Evolutionary conservation across 2,113 vertebrate species (phyloP).

Genomic region (Uria lomvia): DNA sequence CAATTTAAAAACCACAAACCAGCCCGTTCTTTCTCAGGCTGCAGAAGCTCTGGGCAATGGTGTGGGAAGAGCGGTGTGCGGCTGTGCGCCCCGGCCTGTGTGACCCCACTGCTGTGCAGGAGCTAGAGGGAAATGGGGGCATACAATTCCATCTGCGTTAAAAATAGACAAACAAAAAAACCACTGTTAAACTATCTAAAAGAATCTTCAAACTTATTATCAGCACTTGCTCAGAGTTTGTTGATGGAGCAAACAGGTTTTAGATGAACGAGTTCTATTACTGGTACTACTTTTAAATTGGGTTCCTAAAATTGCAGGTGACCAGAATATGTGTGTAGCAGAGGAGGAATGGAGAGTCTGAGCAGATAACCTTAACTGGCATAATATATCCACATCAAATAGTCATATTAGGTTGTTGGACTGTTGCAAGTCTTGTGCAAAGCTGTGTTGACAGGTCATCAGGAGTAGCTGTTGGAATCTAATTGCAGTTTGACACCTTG

Average conservation of each 20-base stretch:
- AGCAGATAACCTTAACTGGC: not conserved
- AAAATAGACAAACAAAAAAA: not conserved
- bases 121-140: too few species aligned
- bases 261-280: accelerated
- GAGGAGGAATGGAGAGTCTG: not conserved
- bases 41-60: accelerated
- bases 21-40: not conserved
- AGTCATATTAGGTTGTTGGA: not conserved
- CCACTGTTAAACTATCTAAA: not conserved
- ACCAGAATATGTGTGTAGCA: not conserved
- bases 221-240: accelerated
- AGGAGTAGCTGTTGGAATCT: not conserved
- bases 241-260: not conserved
- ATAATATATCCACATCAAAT: not conserved
- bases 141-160: accelerated
- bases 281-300: not conserved
- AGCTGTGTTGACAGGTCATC: not conserved
- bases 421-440: not conserved
- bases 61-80: accelerated
- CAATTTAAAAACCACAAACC: not conserved
- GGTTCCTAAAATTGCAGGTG: not conserved
- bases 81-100: not conserved
- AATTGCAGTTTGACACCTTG: not conserved
- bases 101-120: accelerated
- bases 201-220: not conserved